A percentile compares a stretch with the other conserved stretches of the same genome.
phyloP scores from a whole-genome alignment of 2,113 vertebrate genomes.

The Fulmarus glacialis region DNA sequence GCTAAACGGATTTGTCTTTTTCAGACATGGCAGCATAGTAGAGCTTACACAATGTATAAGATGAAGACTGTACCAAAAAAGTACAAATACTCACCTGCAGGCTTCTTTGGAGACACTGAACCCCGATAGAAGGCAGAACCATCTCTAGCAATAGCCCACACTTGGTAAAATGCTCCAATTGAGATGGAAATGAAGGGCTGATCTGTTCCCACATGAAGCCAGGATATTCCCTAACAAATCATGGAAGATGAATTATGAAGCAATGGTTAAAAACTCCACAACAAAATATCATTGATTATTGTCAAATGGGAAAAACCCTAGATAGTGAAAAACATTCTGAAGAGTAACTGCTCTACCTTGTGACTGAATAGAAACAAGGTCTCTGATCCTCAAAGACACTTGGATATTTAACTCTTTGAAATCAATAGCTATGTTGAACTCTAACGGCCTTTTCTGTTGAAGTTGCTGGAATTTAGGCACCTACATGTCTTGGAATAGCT shows the following conservation, averaged over 20 bases:
- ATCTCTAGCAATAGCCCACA: constrained; percentile 93
- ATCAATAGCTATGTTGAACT: background rate
- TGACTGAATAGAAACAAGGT: background rate
- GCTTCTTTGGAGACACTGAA: constrained; percentile 86
- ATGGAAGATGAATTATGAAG: background rate
- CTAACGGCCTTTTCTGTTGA: background rate
- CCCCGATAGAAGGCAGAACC: constrained; percentile 94
- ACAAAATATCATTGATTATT: background rate
- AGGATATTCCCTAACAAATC: constrained; percentile 86
- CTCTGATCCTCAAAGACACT: background rate
- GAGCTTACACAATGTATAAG: background rate
- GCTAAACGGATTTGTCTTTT: background rate
- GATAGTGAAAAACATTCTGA: background rate
- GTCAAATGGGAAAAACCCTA: background rate
- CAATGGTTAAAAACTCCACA: background rate
- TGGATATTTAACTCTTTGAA: background rate
- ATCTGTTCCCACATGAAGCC: constrained; percentile 95
- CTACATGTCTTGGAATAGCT: background rate
- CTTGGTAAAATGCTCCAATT: constrained; percentile 87
- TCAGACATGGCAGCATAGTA: background rate
- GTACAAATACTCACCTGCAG: constrained; percentile 79
- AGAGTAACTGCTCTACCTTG: background rate
- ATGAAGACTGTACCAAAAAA: background rate
- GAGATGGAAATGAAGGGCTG: constrained; percentile 93
- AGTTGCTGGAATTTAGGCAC: background rate